Conservation (phyloP, 2,797 vertebrate species). For the Cryptoprocta ferox region DNA sequence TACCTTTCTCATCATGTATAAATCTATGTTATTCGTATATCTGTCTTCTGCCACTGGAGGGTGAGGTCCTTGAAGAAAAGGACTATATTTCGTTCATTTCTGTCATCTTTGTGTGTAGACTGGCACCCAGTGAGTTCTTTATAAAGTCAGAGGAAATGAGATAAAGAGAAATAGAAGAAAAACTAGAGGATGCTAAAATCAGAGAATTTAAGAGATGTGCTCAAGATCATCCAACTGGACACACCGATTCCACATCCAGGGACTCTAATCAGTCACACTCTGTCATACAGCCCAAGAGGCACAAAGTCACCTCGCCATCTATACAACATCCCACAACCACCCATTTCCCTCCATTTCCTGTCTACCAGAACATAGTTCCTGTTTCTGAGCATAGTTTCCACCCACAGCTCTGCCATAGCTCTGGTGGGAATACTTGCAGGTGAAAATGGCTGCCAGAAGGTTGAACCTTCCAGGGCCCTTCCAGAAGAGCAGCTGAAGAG, state of each 20-base stretch:
- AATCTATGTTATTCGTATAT: not conserved
- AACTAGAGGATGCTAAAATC: not conserved
- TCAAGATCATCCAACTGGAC: not conserved
- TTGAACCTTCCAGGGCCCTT: not conserved
- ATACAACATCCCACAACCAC: not conserved
- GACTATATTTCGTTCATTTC: not conserved
- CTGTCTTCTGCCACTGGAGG: not conserved
- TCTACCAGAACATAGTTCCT: not conserved
- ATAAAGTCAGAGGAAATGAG: not conserved
- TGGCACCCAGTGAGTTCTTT: not conserved
- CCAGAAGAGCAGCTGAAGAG: rapidly evolving
- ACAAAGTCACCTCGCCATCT: not conserved
- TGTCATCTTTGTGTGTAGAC: not conserved
- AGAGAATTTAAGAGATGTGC: not conserved
- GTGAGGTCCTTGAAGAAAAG: not conserved
- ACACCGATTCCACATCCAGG: not conserved
- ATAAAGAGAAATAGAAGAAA: not conserved
- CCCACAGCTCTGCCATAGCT: not conserved
- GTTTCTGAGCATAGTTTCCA: not conserved
- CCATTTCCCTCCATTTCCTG: not conserved
- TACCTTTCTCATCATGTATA: not conserved
- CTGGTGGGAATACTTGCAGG: not conserved
- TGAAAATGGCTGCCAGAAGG: not conserved
- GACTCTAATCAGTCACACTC: not conserved
- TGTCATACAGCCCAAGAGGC: not conserved